Evolutionary conservation across 2,797 vertebrate genomes (phyloP).

Genomic region (Propithecus deckenii): DNA sequence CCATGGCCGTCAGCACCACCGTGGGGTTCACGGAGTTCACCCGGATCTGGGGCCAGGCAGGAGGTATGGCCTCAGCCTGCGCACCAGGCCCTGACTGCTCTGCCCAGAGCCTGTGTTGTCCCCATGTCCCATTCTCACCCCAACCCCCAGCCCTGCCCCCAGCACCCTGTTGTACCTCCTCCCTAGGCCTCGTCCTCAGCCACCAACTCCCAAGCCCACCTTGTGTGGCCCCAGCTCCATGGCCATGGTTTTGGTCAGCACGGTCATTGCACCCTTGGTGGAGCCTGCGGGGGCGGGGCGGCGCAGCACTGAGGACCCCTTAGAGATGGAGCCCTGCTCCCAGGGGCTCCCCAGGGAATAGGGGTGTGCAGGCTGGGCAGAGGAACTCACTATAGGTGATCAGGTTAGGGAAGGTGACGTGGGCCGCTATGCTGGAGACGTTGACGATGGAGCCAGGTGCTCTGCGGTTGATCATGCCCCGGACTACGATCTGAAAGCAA

Average conservation of each 20-base stretch:
- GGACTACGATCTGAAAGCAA: slow-evolving; percentile 87
- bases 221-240: slow-evolving; percentile 92
- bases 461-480: slow-evolving; percentile 89
- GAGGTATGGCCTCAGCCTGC: neutral
- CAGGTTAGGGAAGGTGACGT: slow-evolving; percentile 86
- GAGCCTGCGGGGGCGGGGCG: slow-evolving; percentile 85
- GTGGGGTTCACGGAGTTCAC: slow-evolving; percentile 95
- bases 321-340: neutral
- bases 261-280: slow-evolving; percentile 93
- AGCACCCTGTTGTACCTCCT: neutral
- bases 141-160: too few species aligned
- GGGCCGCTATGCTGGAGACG: slow-evolving; percentile 92
- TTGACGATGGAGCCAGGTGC: slow-evolving; percentile 92
- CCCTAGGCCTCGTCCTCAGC: neutral
- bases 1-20: slow-evolving; percentile 94
- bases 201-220: slow-evolving; percentile 79
- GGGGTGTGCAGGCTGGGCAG: neutral
- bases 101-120: neutral
- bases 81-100: neutral
- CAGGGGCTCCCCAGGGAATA: neutral
- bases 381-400: slow-evolving; percentile 90
- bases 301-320: neutral
- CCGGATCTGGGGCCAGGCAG: slow-evolving; percentile 86
- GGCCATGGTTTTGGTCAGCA: slow-evolving; percentile 94
- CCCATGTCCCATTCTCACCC: neutral